phyloP scores from a whole-genome alignment of 2,888 invertebrate species.

The Erpobdella octoculata region DNA sequence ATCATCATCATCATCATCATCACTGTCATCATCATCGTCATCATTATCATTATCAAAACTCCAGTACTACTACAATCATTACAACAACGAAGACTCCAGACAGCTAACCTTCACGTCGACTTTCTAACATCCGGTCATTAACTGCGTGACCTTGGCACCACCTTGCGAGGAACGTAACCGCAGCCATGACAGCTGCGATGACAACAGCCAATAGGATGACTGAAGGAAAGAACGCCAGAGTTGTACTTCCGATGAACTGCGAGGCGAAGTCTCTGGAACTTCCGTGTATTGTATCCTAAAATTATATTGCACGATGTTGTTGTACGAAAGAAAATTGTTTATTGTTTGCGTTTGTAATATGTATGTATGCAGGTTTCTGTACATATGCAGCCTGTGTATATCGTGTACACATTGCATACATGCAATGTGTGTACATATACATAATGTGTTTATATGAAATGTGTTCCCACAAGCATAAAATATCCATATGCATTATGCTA shows the following conservation, averaged over 20 bases:
- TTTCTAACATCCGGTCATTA: neutral
- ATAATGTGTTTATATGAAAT: no score
- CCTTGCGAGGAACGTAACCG: neutral
- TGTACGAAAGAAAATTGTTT: no score
- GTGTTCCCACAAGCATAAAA: no score
- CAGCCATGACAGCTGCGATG: neutral
- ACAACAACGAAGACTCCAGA: neutral
- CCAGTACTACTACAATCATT: neutral
- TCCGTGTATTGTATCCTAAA: no score
- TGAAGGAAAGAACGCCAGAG: no score
- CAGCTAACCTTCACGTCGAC: slow-evolving; percentile 5
- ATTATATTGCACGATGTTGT: no score
- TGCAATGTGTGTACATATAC: no score
- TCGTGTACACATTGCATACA: no score
- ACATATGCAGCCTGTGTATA: no score
- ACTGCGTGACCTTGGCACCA: neutral
- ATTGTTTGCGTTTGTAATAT: no score
- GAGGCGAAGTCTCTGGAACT: neutral
- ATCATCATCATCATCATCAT: neutral
- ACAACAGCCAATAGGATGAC: neutral
- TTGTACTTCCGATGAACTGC: neutral
- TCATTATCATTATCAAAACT: neutral
- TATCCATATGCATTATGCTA: no score
- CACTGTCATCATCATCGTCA: neutral
- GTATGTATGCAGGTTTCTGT: no score